Percentiles rank a stretch among this genome's conserved stretches.
Evolutionary conservation across 1,140 invertebrate genomes (phyloP).

Genomic region (Wiebesia pumilae): DNA sequence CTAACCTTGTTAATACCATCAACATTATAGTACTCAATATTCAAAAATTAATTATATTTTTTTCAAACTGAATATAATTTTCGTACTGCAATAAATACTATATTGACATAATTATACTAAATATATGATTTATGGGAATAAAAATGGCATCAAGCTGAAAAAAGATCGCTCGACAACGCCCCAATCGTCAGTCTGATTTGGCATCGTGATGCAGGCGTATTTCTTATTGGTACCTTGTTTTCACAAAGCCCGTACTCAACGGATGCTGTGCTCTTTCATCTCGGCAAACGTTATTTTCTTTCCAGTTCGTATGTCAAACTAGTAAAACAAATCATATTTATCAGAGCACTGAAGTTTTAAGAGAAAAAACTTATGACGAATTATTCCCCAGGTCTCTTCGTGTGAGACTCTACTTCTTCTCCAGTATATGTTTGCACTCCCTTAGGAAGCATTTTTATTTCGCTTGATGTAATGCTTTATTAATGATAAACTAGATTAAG

Average conservation of each 20-base stretch:
- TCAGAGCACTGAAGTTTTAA: background rate
- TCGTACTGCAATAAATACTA: too few species aligned
- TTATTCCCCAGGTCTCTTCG: background rate
- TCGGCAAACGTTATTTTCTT: background rate
- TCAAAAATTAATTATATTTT: too few species aligned
- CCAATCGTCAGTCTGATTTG: background rate
- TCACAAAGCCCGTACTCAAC: background rate
- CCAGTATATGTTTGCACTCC: background rate
- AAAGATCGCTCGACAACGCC: background rate
- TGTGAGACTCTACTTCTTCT: background rate
- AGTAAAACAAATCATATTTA: constrained; percentile 8
- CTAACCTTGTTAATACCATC: too few species aligned
- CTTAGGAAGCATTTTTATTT: background rate
- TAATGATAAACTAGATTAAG: background rate
- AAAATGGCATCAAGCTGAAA: background rate
- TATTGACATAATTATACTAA: background rate
- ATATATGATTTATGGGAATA: background rate
- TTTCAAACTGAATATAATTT: too few species aligned
- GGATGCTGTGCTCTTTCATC: background rate
- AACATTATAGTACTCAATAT: too few species aligned
- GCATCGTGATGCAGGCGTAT: background rate
- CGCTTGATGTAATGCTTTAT: background rate
- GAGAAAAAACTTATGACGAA: background rate
- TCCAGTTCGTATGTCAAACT: background rate
- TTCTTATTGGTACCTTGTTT: background rate